Evolutionary conservation across 2,797 vertebrate genomes (phyloP), one percentile per base, ranked within the genome.

Genomic region (Anolis apletophallus): DNA sequence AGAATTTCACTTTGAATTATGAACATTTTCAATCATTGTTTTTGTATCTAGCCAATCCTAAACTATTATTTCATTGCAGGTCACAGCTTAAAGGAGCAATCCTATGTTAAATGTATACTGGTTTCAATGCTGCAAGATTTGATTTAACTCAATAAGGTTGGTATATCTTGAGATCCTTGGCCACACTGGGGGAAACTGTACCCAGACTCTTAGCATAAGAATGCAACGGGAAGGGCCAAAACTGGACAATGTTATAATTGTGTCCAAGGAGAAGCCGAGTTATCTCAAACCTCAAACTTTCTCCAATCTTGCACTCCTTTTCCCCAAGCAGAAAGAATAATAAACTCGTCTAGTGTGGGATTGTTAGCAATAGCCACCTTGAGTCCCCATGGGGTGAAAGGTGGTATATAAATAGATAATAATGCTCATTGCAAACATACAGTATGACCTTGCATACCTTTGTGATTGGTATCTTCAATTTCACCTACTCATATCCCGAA

Each of bases 1-100:
- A 93, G 92, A 93, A 92, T 85, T 91, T 93, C 89, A 88, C 93
- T 91, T 93, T 93, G 88, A 93, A 94, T 89, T 88, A 93, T 80
- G 50, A 86, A 88, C 91, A 79, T 23, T 84, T 93, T 93, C 85
- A 91, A 91, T 89, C 88, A 76, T 86, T 81, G 88, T 84, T 91
- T 93, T 94, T 89, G 83, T 88, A 83, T 90, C 92, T 88, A 59
- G 89, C 85, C 91, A 90, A 94, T 93, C 72, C 80, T 93, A 96
- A 94, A 94, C 92, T 95, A 78, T 80, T 88, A 79, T 93, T 92
- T 93, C 88, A 92, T 91, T 93, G 91, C 89, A 90, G 94, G 91
- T 92, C 87, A 90, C 74, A 93, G 90, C 81, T 94, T 92, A 93
- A 95, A 19, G 59, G 76, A 85, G 67, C 67, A 71, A 67, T 21